Percentiles rank a stretch among this genome's conserved stretches.
phyloP scores from a whole-genome alignment of 2,797 vertebrate species.

The Sternotherus odoratus region DNA sequence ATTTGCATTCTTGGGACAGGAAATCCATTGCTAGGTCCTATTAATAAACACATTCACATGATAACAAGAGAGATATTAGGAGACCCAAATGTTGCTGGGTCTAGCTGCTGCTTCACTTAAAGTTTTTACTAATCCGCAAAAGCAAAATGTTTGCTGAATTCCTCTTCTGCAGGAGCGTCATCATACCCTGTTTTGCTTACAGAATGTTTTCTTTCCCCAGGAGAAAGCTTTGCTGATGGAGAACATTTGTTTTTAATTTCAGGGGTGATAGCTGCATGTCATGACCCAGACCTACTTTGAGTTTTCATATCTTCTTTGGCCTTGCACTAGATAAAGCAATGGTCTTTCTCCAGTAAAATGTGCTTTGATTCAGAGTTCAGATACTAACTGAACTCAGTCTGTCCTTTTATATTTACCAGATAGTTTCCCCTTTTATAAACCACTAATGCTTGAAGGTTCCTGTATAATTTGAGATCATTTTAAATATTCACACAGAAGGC shows the following conservation, averaged over 20 bases:
- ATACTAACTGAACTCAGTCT: neutral
- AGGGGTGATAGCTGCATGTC: neutral
- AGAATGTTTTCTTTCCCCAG: neutral
- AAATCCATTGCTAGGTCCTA: neutral
- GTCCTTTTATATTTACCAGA: neutral
- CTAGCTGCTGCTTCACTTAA: conserved; percentile 1
- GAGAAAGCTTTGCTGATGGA: neutral
- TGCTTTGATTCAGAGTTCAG: neutral
- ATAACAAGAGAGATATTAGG: neutral
- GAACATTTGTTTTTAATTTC: conserved; percentile 2
- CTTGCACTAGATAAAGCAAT: neutral
- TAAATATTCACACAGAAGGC: neutral
- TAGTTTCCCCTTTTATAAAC: neutral
- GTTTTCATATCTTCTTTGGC: neutral
- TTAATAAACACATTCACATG: fast-evolving
- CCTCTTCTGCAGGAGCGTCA: neutral
- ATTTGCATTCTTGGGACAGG: neutral
- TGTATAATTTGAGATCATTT: neutral
- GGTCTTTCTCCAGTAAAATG: neutral
- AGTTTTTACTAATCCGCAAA: conserved; percentile 3
- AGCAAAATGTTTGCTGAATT: neutral
- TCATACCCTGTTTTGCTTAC: neutral
- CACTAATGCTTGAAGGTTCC: neutral
- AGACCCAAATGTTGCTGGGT: neutral
- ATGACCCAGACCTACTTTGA: neutral